Base-by-base conservation (phyloP, 2,888 invertebrate species). In the Oscheius sp. region DNA sequence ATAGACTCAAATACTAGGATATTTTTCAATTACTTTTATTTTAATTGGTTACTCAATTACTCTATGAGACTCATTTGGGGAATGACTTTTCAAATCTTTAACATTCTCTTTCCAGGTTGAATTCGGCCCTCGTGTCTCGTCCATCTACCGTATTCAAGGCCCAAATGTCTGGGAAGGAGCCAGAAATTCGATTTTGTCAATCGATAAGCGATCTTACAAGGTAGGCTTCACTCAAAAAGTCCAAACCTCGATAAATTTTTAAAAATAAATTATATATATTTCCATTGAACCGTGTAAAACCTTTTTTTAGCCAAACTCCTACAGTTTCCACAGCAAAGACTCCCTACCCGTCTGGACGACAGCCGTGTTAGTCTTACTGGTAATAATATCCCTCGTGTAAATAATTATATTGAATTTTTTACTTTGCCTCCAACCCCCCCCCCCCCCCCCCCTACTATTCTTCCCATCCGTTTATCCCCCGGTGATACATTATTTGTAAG, bases 101-200 rank as follows among this genome's bases (percentile, higher is more conserved):
- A 54, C n/a, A 26, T 32, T 6, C 17, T 17, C 1, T 22, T 57
- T 57, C 36, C 33, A 65, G 64, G 74, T 73, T 2, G 68, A 71
- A 49, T 75, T 75, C 57, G 75, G 77, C 8, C 77, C 77, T 1
- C 67, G 66, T 28, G 73, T 75, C 6, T 69, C 77, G 2, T 75
- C 75, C 56, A 56, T 76, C 20, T 76, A 65, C 59, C 45, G 74
- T 12, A 54, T 77, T 20, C 66, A 67, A n/a, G 89, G 88, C 0
- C 86, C 87, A 6, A 82, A 87, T 47, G 61, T 78, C 14, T 88
- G 88, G 88, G 56, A 72, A 2, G 88, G 87, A 2, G 88, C 88
- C 28, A n/a, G 70, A n/a, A 44, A 73, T 0, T 73, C 79, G 32
- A 70, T 79, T 22, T 45, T 70, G 20, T 61, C 63, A 14, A 32